These are phyloP conservation scores for Drosophila paramelanica DNA, from an alignment of 2,888 invertebrate species.

Conservation along the genomic window DNA sequence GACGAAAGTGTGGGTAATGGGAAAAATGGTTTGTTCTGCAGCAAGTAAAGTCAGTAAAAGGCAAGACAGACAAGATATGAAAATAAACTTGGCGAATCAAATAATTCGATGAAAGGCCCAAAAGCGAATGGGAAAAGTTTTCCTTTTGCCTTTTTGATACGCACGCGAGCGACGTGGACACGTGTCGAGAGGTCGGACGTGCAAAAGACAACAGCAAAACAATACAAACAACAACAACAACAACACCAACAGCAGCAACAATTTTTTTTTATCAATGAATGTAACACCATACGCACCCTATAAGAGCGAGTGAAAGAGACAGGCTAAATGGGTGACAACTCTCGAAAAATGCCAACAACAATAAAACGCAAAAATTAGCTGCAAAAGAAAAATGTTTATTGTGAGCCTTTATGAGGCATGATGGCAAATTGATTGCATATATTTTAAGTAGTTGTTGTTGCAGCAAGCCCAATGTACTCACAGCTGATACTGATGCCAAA, in stretches of 20 bases:
- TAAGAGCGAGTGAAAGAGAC: background rate
- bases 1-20: background rate
- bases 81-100: slow-evolving; percentile 37
- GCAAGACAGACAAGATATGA: slow-evolving; percentile 19
- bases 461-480: background rate
- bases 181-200: slow-evolving; percentile 37
- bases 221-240: slow-evolving; percentile 22
- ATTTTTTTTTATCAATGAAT: slow-evolving; percentile 44
- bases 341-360: slow-evolving; percentile 41
- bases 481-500: background rate
- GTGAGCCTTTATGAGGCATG: slow-evolving; percentile 5
- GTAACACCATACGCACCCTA: background rate
- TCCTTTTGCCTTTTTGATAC: slow-evolving; percentile 23
- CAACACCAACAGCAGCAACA: slow-evolving; percentile 15
- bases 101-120: slow-evolving; percentile 38
- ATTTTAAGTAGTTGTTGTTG: slow-evolving; percentile 1
- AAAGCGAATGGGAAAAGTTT: slow-evolving; percentile 39
- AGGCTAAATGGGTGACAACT: background rate
- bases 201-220: slow-evolving; percentile 35
- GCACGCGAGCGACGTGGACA: slow-evolving; percentile 37
- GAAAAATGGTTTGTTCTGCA: background rate
- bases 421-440: slow-evolving; percentile 31
- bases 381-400: slow-evolving; percentile 24
- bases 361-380: slow-evolving; percentile 28
- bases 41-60: slow-evolving; percentile 17